Percentiles rank a stretch among this genome's conserved stretches.
Evolutionary conservation across 2,797 vertebrate species (phyloP).

Genomic region (Carcharodon carcharias): DNA sequence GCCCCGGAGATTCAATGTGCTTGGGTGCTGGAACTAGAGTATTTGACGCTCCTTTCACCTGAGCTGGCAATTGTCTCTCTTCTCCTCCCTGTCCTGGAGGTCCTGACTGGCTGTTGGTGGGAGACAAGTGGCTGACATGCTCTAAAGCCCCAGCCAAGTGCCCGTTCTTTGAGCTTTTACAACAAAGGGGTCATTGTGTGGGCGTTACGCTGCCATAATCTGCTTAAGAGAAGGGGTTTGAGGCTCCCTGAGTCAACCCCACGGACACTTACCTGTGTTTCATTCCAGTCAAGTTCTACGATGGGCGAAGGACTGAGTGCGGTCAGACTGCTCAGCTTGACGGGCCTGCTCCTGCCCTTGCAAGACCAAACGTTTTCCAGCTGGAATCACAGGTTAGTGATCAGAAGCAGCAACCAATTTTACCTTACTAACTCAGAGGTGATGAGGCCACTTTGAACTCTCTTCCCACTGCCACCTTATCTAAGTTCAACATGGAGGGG

Average conservation of each 20-base stretch:
- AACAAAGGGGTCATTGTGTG: too few species aligned
- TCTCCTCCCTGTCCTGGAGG: too few species aligned
- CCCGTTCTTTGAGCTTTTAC: background rate
- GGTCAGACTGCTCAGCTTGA: background rate
- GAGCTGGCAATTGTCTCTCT: background rate
- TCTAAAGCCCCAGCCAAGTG: background rate
- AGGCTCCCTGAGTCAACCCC: too few species aligned
- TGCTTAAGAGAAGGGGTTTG: background rate
- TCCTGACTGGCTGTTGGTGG: background rate
- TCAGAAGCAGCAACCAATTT: background rate
- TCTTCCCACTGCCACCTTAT: background rate
- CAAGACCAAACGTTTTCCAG: too few species aligned
- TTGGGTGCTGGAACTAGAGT: background rate
- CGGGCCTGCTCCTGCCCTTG: too few species aligned
- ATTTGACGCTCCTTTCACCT: background rate
- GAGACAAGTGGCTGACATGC: too few species aligned
- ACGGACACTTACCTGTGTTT: background rate
- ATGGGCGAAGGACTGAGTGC: background rate
- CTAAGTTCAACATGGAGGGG: background rate
- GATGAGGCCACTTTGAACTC: background rate
- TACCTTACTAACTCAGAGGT: background rate
- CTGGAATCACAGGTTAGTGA: background rate
- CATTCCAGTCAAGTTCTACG: background rate
- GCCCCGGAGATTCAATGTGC: background rate
- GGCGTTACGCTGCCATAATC: background rate